Conservation (phyloP, 2,888 invertebrate genomes). For the Notodonta dromedarius region DNA sequence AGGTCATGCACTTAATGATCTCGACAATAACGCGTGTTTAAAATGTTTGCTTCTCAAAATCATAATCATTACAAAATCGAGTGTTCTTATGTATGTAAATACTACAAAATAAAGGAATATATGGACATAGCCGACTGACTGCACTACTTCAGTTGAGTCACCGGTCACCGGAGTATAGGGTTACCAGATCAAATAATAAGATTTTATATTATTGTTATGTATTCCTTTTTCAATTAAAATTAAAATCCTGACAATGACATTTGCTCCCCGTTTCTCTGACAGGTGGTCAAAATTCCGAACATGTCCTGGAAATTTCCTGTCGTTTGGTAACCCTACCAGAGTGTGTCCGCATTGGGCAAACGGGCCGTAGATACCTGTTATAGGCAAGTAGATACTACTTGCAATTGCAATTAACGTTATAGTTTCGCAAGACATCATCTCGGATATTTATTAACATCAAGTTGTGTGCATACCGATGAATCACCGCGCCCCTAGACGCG, state of each 20-base stretch:
- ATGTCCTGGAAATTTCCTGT: too few relatives aligned
- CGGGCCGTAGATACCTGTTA: conserved; percentile 19
- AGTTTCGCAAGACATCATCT: conserved; percentile 48
- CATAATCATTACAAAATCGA: conserved; percentile 6
- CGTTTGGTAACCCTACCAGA: too few relatives aligned
- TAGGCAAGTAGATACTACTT: conserved; percentile 20
- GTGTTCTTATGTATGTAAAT: conserved; percentile 6
- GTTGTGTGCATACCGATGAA: conserved; percentile 40
- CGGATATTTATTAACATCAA: conserved; percentile 36
- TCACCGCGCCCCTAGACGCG: conserved; percentile 44
- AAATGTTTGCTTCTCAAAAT: conserved; percentile 1
- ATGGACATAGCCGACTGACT: background rate
- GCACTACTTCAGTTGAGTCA: background rate
- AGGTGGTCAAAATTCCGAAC: too few relatives aligned
- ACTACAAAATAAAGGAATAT: conserved; percentile 2
- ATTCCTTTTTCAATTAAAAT: too few relatives aligned
- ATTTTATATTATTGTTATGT: too few relatives aligned
- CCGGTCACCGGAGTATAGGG: too few relatives aligned
- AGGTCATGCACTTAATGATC: conserved; percentile 15
- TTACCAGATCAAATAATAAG: too few relatives aligned
- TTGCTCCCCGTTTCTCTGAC: too few relatives aligned
- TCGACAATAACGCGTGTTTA: conserved; percentile 9
- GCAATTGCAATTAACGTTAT: conserved; percentile 42
- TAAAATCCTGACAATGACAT: too few relatives aligned
- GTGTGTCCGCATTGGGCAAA: conserved; percentile 2